phyloP scores from a whole-genome alignment of 2,113 vertebrate genomes.

The Conger conger region DNA sequence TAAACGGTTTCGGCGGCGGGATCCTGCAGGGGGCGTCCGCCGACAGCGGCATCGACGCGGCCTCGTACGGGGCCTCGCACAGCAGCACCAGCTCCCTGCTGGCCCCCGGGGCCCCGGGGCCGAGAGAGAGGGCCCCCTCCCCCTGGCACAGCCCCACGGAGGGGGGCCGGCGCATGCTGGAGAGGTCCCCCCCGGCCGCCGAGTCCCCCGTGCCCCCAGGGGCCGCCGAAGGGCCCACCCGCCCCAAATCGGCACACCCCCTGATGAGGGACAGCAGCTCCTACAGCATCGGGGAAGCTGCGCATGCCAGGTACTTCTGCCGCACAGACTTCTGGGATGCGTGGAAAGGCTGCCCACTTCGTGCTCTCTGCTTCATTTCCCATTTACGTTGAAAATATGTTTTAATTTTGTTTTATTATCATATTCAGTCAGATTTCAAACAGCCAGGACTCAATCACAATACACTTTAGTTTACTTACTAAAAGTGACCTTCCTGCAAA shows the following conservation, averaged over 20 bases:
- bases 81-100: constrained; percentile 83
- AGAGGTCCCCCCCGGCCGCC: constrained; percentile 74
- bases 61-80: constrained; percentile 84
- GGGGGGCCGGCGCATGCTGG: constrained; percentile 79
- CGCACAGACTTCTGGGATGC: neutral
- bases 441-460: too few species aligned
- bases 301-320: constrained; percentile 80
- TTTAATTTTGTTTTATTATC: neutral
- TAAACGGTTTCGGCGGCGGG: constrained; percentile 83
- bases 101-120: constrained; percentile 70
- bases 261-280: constrained; percentile 88
- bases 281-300: constrained; percentile 86
- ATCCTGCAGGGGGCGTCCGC: constrained; percentile 89
- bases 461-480: too few species aligned
- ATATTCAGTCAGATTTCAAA: neutral
- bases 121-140: constrained; percentile 79
- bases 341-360: too few species aligned
- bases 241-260: constrained; percentile 83
- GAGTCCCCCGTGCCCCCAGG: constrained; percentile 80
- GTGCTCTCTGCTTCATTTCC: too few species aligned
- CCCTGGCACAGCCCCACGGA: constrained; percentile 93
- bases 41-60: constrained; percentile 91
- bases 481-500: too few species aligned
- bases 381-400: neutral
- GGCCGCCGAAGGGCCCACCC: constrained; percentile 75